Evolutionary conservation across 2,888 invertebrate species (phyloP), one percentile per base, ranked within the genome.

Genomic region (Congeria kusceri): DNA sequence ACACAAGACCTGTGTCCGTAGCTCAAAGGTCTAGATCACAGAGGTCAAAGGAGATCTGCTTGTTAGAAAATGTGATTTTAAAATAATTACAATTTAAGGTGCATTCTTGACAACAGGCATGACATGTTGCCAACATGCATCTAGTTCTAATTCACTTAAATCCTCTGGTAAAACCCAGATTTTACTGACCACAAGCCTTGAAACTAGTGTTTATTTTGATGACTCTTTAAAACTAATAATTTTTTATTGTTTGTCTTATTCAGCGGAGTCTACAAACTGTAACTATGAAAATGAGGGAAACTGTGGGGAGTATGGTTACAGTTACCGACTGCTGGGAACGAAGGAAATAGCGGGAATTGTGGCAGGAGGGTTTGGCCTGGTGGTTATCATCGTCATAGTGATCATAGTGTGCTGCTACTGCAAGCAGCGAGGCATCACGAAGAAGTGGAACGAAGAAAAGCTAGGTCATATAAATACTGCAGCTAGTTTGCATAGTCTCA

Each of bases 321-420:
- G 76, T 39, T 86, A 86, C 53, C 75, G 86, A 39, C 69, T 75
- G 29, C 73, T 83, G 1, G 80, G 84, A 11, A 85, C 86, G 3
- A 86, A 84, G 47, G 84, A 85, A 28, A 83, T 89, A 29, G 81
- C 83, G 32, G 80, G 77, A 9, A 88, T 88, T 23, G 76, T 88
- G 20, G 88, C 70, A 0, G 86, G 83, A 5, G 62, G 79, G 11
- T 86, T 88, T 53, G 84, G 71, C 7, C 70, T 87, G 11, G 73
- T 87, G 13, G 18, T 87, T 11, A 44, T 88, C 25, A 77, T 88
- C 25, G 84, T 87, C 4, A 65, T 86, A n/a, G 63, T 86, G 11
- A 68, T 88, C 15, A 66, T 86, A 11, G 53, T 85, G 18, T 86
- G 78, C 59, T 88, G 88, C 68, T 86, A 86, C 59, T 44, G 86